Conservation (phyloP, 2,113 vertebrate genomes). For the Odontesthes bonariensis region DNA sequence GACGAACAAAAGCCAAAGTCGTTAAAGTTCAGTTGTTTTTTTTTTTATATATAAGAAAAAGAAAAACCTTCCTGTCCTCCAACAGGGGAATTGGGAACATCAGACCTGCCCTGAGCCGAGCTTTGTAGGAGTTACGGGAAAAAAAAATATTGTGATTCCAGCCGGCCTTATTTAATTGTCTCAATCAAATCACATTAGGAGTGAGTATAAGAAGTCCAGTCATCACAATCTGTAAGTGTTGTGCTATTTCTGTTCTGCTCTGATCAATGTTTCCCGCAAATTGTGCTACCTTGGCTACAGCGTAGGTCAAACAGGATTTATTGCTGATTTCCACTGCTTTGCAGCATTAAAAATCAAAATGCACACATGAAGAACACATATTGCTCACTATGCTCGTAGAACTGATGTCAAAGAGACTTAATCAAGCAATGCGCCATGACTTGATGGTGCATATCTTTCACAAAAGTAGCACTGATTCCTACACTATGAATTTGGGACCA, state of each 20-base stretch:
- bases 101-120: not conserved
- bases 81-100: not conserved
- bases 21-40: not conserved
- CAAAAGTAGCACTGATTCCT: not conserved
- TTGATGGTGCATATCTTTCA: not conserved
- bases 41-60: not conserved
- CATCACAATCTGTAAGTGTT: constrained; percentile 9
- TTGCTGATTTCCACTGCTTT: not conserved
- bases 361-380: not conserved
- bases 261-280: constrained; percentile 60
- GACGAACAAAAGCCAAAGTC: not conserved
- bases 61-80: not conserved
- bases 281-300: constrained; percentile 33
- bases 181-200: constrained; percentile 4
- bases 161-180: not conserved
- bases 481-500: not conserved
- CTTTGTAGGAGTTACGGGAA: too few species aligned
- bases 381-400: not conserved
- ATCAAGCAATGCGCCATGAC: not conserved
- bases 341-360: constrained; percentile 24
- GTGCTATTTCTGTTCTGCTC: constrained; percentile 37
- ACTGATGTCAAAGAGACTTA: not conserved
- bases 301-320: constrained; percentile 27
- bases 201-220: not conserved
- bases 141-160: not conserved